A percentile compares a stretch with the other conserved stretches of the same genome.
phyloP scores from a whole-genome alignment of 2,113 vertebrate genomes.

The Pao palembangensis region DNA sequence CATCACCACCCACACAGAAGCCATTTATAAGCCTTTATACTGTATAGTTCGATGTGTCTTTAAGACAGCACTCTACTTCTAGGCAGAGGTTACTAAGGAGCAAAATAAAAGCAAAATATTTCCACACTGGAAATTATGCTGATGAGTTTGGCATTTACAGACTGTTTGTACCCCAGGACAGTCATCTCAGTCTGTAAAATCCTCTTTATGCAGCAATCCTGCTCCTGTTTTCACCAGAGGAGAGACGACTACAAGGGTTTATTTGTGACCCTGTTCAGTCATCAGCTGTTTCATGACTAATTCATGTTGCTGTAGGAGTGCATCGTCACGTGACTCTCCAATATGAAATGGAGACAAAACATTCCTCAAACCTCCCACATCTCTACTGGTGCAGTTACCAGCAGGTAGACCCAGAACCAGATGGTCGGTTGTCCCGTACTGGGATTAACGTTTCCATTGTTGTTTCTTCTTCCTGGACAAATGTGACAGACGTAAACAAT shows the following conservation, averaged over 20 bases:
- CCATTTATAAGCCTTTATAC: neutral
- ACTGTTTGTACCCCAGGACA: neutral
- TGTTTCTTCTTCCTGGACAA: slow-evolving; percentile 2
- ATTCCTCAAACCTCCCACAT: slow-evolving; percentile 1
- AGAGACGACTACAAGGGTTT: slow-evolving; percentile 36
- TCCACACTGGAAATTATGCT: no score
- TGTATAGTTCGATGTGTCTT: no score
- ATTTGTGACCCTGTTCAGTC: slow-evolving; percentile 33
- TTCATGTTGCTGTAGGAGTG: slow-evolving; percentile 60
- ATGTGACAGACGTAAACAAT: neutral
- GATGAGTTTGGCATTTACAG: neutral
- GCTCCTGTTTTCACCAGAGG: slow-evolving; percentile 21
- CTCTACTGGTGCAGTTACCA: no score
- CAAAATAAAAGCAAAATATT: no score
- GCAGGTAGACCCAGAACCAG: neutral
- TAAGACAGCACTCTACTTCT: no score
- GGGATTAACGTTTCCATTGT: slow-evolving; percentile 19
- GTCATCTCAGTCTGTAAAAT: neutral
- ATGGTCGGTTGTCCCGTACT: slow-evolving; percentile 5
- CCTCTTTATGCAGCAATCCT: neutral
- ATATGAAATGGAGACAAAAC: neutral
- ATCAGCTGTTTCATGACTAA: slow-evolving; percentile 55
- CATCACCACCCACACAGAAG: slow-evolving; percentile 2
- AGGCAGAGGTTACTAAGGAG: no score
- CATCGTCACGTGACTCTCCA: slow-evolving; percentile 31